These are phyloP conservation scores for Oriolus oriolus DNA, from an alignment of 2,113 vertebrate genomes.

Conservation along the genomic window DNA sequence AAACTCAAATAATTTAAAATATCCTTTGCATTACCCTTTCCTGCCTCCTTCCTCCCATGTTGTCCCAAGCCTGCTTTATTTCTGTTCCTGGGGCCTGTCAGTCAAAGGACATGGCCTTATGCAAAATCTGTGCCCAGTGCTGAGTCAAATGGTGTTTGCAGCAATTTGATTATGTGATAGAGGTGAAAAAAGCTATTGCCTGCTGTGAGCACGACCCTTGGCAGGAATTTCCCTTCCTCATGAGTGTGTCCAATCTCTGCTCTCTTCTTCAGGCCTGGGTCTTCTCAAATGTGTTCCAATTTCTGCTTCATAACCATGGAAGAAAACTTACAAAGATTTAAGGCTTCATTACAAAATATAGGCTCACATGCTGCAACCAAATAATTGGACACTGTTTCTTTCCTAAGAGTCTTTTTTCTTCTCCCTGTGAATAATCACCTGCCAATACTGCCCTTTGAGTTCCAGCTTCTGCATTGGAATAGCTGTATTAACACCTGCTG, in stretches of 20 bases:
- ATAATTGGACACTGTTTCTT: conserved; percentile 19
- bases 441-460: background rate
- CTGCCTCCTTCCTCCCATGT: background rate
- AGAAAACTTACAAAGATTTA: background rate
- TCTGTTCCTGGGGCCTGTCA: background rate
- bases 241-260: background rate
- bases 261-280: background rate
- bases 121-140: background rate
- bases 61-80: background rate
- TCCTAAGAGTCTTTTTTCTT: background rate
- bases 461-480: background rate
- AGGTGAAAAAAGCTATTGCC: background rate
- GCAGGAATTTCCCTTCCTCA: background rate
- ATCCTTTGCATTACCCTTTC: background rate
- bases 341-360: background rate
- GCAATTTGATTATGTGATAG: background rate
- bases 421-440: background rate
- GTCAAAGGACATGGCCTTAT: background rate
- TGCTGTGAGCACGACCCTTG: background rate
- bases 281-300: background rate
- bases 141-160: background rate
- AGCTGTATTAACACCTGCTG: background rate
- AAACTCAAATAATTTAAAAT: background rate
- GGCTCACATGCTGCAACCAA: background rate
- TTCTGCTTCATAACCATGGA: background rate